Evolutionary conservation across 1,140 invertebrate genomes (phyloP), one percentile per base, ranked within the genome.

Genomic region (Drosophila mauritiana): DNA sequence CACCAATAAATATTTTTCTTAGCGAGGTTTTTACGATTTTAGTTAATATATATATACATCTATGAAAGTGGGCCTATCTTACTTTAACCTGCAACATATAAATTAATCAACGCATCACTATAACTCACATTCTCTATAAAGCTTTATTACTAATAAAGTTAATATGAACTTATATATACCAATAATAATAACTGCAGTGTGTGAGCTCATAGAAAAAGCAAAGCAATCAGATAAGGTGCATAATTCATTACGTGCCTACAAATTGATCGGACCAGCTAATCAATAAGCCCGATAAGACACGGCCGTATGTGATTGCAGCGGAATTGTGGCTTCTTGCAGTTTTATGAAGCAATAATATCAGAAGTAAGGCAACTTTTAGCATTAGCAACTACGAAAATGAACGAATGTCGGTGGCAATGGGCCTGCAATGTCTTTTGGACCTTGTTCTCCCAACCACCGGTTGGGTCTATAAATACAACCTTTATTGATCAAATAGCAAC

Each of bases 401-500:
- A 25, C 39, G 17, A 53, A 43, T 31, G 15, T 40, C 22, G 40
- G 17, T 43, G 17, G 39, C 53, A 43, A 39, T n/a, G 49, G 40
- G 63, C 12, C 39, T 74, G 58, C 52, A 56, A 53, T 39, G 61
- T 64, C 67, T 77, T 55, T 59, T 55, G 40, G 43, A 58, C 59
- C 56, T 65, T 70, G 63, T 49, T 52, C 52, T 48, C 40, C 53
- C 45, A n/a, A 34, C 13, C 22, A 45, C 20, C 20, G 27, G 67
- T 70, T 17, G 17, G 17, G 56, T 56, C 77, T 84, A 84, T 80
- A 85, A 80, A 85, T 84, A 84, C 48, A 65, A 62, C 62, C 37
- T 68, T 73, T 82, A 82, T 82, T 82, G 79, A 82, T 82, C 79
- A 82, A 82, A 82, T 82, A 82, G 73, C 79, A 77, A 82, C 68